Evolutionary conservation across 2,888 invertebrate genomes (phyloP).

Genomic region (Balanococcus diminutus): DNA sequence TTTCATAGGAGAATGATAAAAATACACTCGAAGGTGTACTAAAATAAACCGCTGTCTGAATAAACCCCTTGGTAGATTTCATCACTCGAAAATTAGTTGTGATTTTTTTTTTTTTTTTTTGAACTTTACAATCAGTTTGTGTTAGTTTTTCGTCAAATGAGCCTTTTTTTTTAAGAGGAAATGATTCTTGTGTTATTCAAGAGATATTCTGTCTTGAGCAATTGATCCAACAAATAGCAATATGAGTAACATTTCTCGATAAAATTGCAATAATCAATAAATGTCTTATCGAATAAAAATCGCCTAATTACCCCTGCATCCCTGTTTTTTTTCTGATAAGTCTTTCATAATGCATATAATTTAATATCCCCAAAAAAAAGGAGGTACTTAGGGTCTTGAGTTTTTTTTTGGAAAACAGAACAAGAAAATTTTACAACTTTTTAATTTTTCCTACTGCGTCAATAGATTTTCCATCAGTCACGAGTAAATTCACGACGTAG

Average conservation of each 20-base stretch:
- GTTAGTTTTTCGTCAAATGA: too few relatives aligned
- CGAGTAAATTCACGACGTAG: not conserved
- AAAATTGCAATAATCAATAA: not conserved
- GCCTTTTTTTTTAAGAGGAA: too few relatives aligned
- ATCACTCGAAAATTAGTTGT: too few relatives aligned
- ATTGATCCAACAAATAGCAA: not conserved
- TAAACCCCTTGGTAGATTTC: too few relatives aligned
- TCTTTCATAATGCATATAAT: not conserved
- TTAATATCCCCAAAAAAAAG: not conserved
- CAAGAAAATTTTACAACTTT: not conserved
- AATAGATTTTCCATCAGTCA: not conserved
- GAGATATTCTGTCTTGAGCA: not conserved
- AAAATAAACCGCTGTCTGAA: too few relatives aligned
- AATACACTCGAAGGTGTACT: too few relatives aligned
- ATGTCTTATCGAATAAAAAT: not conserved
- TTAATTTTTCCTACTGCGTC: not conserved
- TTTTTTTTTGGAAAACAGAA: not conserved
- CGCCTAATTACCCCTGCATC: not conserved
- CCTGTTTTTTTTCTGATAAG: not conserved
- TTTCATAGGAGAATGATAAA: too few relatives aligned
- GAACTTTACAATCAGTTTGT: too few relatives aligned
- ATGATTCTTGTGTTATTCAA: too few relatives aligned
- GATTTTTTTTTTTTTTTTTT: too few relatives aligned
- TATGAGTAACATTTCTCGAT: not conserved
- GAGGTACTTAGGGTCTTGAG: not conserved